Evolutionary conservation across 1,140 invertebrate genomes (phyloP).

Genomic region (Choristoneura fumiferana): DNA sequence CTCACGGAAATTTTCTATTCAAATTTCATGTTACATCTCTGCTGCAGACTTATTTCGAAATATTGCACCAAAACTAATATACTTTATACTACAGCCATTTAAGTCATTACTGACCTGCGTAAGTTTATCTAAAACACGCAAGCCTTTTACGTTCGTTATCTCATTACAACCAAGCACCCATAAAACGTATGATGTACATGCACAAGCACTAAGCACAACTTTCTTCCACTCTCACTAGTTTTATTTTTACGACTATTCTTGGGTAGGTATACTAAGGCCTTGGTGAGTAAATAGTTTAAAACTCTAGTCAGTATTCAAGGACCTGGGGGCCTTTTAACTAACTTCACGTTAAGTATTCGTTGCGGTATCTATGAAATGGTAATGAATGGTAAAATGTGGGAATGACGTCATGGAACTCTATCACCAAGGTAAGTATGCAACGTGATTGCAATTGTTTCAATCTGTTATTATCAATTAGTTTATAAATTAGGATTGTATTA

Average conservation of each 20-base stretch:
- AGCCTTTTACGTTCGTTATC: neutral
- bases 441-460: too few species aligned
- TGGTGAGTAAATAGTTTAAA: constrained; percentile 7
- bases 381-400: too few species aligned
- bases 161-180: neutral
- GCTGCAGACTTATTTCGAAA: too few species aligned
- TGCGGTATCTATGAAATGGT: too few species aligned
- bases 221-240: constrained; percentile 13
- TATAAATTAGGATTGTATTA: too few species aligned
- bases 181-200: neutral
- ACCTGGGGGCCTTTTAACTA: neutral
- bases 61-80: too few species aligned
- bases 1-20: too few species aligned
- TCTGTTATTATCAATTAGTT: too few species aligned
- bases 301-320: constrained; percentile 6
- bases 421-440: too few species aligned
- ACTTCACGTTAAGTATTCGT: neutral
- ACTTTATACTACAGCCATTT: neutral
- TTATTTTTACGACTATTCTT: neutral
- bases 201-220: neutral
- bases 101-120: neutral
- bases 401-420: too few species aligned
- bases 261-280: neutral
- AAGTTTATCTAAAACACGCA: neutral
- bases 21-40: too few species aligned